Evolutionary conservation across 2,797 vertebrate genomes (phyloP), one percentile per base, ranked within the genome.

Genomic region (Gallinago solitaria): DNA sequence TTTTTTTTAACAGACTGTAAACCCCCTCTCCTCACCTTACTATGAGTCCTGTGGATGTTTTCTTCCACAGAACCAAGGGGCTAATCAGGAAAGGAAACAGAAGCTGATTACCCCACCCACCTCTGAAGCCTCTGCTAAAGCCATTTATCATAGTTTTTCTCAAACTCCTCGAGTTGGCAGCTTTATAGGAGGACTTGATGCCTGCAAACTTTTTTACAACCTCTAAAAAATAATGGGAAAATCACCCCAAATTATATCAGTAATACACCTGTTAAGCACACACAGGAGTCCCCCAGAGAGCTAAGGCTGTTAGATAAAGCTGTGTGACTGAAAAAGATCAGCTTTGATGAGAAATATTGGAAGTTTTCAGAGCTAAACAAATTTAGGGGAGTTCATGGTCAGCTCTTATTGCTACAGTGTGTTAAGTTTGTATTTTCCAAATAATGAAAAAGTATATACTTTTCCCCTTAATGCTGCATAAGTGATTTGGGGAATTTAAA

Each of bases 21-120:
- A 4, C 17, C 4, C 3, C 4, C 6, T 14, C 3, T 2, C 25
- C 9, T 12, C 56, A 35, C 53, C 30, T 30, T 35, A 65, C 15
- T 73, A 0, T 11, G 20, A 64, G 60, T 59, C 32, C 54, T 54
- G 30, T 0, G 57, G 53, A 82, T 89, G 82, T 90, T 91, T 81
- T 93, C 85, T 61, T 57, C 30, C 19, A 68, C 51, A 71, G 85
- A 77, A 71, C 84, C 47, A 37, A 82, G 51, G 32, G 59, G 63
- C 94, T 94, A 91, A 96, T 97, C 91, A 71, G 61, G 79, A 91
- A 84, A 95, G 89, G 91, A 96, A 96, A 81, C 5, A 78, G 93
- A 76, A 75, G 65, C 19, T 16, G 24, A 64, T 95, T 65, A 86
- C 93, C 69, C 91, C 94, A 95, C 95, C 96, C 96, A 91, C 16